A percentile compares a stretch with the other conserved stretches of the same genome.
Conservation (phyloP, 2,797 vertebrate species). For the Acanthopagrus latus region DNA sequence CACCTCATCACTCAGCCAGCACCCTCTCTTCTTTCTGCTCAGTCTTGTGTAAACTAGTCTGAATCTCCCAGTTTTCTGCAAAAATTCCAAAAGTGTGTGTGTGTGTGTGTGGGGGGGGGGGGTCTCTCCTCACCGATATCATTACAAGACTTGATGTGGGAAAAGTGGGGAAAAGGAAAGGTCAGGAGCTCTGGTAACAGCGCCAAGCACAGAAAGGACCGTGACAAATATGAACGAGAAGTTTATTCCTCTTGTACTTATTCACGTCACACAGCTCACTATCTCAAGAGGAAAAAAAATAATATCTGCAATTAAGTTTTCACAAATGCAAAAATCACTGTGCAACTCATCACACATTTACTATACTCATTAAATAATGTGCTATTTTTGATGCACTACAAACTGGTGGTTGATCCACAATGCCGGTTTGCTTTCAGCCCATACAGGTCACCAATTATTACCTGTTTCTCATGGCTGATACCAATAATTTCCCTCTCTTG, state of each 20-base stretch:
- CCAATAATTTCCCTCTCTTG: no score
- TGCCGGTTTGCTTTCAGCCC: no score
- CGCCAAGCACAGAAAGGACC: background rate
- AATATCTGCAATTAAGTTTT: background rate
- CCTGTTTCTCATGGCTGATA: no score
- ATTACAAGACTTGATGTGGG: constrained; percentile 1
- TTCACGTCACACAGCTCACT: background rate
- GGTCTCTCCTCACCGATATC: constrained; percentile 13
- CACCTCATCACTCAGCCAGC: constrained; percentile 73
- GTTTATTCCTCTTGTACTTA: background rate
- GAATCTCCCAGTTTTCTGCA: background rate
- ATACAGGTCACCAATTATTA: no score
- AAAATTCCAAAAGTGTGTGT: background rate
- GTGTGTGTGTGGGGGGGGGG: no score
- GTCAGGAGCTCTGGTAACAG: background rate
- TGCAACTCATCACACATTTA: background rate
- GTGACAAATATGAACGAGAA: background rate
- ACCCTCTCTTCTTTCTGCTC: constrained; percentile 12
- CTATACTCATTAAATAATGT: background rate
- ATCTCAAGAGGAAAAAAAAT: background rate
- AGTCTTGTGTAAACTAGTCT: constrained; percentile 22
- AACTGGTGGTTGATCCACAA: background rate
- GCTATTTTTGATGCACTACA: background rate
- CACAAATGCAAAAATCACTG: background rate
- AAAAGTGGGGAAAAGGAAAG: background rate